Evolutionary conservation across 2,888 invertebrate species (phyloP), one percentile per base, ranked within the genome.

Genomic region (Eupithecia subumbrata): DNA sequence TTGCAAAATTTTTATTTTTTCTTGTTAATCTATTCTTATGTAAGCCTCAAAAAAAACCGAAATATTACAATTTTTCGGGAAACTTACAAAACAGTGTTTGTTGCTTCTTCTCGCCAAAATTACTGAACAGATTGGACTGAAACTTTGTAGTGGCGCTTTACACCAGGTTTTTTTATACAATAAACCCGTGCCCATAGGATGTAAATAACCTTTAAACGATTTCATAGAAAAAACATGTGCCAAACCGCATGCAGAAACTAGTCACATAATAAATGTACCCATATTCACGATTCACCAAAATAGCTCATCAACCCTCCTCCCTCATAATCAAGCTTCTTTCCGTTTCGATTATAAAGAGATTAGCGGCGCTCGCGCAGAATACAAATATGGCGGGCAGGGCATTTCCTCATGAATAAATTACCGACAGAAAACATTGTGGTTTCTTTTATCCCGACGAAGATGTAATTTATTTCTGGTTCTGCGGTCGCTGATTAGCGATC

Each of bases 381-480:
- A 68, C 75, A 74, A 77, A 79, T 76, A 76, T 76, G 71, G 71
- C 52, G 75, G 71, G 72, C 69, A 67, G 71, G 71, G 68, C 69
- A 76, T 77, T 76, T 72, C 66, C 66, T 60, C 71, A 74, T 77
- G 74, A 78, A 78, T 80, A 78, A 73, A 77, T 80, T 76, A 80
- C 74, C 56, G 72, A 52, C 25, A 52, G 72, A 18, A 5, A 68
- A 40, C n/a, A 68, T 14, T 22, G 43, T 16, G 68, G 40, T 43
- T 43, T 43, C 40, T 25, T 43, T 43, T 43, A 43, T 14, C 40
- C 22, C 1, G 18, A 40, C 25, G 14, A 52, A 22, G 14, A 68
- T 43, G 16, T 43, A 45, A 68, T 68, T 68, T 45, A 68, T 68
- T 45, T 43, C 43, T 4, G 45, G 43, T 3, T 68, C 25, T 5